Evolutionary conservation across 2,797 vertebrate genomes (phyloP).

Genomic region (Cephalopachus bancanus): DNA sequence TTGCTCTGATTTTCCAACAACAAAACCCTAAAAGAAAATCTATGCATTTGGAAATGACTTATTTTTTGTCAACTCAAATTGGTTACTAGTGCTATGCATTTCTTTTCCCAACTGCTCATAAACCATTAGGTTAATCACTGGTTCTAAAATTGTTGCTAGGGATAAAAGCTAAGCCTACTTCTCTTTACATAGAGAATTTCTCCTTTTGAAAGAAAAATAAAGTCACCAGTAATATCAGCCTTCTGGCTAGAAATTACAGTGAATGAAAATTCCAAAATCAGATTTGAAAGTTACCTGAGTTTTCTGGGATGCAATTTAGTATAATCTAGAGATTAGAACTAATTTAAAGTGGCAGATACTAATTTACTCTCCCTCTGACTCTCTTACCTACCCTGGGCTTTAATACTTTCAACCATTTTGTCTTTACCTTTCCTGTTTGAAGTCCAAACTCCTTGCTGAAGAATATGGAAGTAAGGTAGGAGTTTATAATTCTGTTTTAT

Average conservation of each 20-base stretch:
- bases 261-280: slow-evolving; percentile 55
- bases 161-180: slow-evolving; percentile 51
- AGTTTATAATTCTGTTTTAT: slow-evolving; percentile 35
- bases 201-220: background rate
- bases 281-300: background rate
- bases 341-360: background rate
- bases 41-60: slow-evolving; percentile 53
- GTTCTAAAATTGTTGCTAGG: slow-evolving; percentile 45
- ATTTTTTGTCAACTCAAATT: slow-evolving; percentile 55
- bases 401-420: slow-evolving; percentile 9
- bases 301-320: background rate
- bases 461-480: slow-evolving; percentile 5
- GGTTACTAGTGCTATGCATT: slow-evolving; percentile 16
- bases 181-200: slow-evolving; percentile 5
- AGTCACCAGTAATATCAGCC: background rate
- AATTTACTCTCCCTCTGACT: background rate
- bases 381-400: slow-evolving; percentile 10
- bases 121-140: slow-evolving; percentile 56
- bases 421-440: slow-evolving; percentile 44
- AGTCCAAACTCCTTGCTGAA: slow-evolving; percentile 32
- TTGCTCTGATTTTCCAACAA: slow-evolving; percentile 27
- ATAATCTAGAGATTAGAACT: background rate
- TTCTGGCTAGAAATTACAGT: slow-evolving; percentile 22
- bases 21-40: slow-evolving; percentile 37
- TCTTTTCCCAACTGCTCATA: slow-evolving; percentile 48